Base-by-base conservation (phyloP, 2,888 invertebrate genomes). In the Dynastes maya region DNA sequence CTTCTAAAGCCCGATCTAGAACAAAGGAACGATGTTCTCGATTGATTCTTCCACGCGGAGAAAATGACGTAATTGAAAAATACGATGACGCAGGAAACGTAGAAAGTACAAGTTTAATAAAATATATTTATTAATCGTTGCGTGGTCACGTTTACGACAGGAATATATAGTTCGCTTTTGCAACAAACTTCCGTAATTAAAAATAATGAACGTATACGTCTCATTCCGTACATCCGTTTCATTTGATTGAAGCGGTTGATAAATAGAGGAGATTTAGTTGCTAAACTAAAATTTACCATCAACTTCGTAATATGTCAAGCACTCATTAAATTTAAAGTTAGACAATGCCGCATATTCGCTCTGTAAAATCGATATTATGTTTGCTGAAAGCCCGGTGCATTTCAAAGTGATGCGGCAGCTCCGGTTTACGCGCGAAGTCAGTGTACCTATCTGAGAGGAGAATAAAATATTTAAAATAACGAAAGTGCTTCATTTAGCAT, bases 381-480 rank as follows among this genome's bases (percentile, higher is more conserved):
- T 74, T 61, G 49, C 61, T 37, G 61, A 74, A 74, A 61, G 49
- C 45, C 45, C 13, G 13, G 22, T 74, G 61, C 72, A 74, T 74
- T 74, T 61, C 45, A 74, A 61, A 74, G 72, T 74, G 49, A 61
- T 53, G 32, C 61, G 58, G 61, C 22, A 61, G 61, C 72, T 74
- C 61, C 22, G 45, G 22, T 74, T 55, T 71, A 71, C 32, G 6
- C 29, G 32, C 55, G 11, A 74, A 74, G 72, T 72, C 72, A 72
- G 45, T 74, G 61, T 40, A 58, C 13, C 45, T 22, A 32, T 27
- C 27, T 11, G 55, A 74, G 27, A 74, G 45, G 72, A 74, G 4
- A 13, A 61, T 74, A 61, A 61, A 74, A 74, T 74, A 74, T 74
- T 74, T 74, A 74, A 61, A 74, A 61, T 40, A 63, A 49, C n/a